phyloP scores from a whole-genome alignment of 2,113 vertebrate genomes.

The Petrocephalus zakoni region DNA sequence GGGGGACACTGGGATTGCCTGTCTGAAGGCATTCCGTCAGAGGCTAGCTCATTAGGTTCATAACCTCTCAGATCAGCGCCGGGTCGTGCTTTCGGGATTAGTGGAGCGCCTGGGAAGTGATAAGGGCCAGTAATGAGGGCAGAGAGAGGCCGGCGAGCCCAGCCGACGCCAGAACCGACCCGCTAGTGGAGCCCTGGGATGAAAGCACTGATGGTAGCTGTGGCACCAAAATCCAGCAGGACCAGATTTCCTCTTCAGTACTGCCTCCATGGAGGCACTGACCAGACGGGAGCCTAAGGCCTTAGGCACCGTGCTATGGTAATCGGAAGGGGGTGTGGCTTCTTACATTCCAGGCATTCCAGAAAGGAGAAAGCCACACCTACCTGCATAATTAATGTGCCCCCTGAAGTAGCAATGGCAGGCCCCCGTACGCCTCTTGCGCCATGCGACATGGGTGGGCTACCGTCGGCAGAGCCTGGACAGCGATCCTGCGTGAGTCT shows the following conservation, averaged over 20 bases:
- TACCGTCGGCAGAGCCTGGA: neutral
- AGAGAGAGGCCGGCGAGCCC: slow-evolving; percentile 42
- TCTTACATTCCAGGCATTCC: neutral
- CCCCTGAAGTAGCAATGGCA: neutral
- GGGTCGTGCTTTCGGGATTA: slow-evolving; percentile 60
- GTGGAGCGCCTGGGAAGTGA: slow-evolving; percentile 58
- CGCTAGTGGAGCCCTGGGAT: slow-evolving; percentile 37
- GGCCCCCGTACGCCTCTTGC: neutral
- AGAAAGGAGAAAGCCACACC: neutral
- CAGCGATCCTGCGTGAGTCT: neutral
- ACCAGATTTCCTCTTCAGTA: neutral
- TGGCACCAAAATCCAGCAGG: neutral
- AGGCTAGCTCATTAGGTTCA: slow-evolving; percentile 68
- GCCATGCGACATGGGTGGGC: neutral
- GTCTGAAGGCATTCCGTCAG: slow-evolving; percentile 64
- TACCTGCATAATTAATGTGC: neutral
- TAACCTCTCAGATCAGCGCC: slow-evolving; percentile 61
- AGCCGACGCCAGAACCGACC: slow-evolving; percentile 46
- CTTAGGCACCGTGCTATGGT: neutral
- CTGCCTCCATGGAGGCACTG: neutral
- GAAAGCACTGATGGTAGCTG: neutral
- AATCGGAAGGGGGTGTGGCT: neutral
- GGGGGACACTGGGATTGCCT: slow-evolving; percentile 54
- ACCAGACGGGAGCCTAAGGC: neutral
- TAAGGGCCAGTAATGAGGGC: slow-evolving; percentile 65